Evolutionary conservation across 2,888 invertebrate genomes (phyloP), one percentile per base, ranked within the genome.

Genomic region (Noctua comes): DNA sequence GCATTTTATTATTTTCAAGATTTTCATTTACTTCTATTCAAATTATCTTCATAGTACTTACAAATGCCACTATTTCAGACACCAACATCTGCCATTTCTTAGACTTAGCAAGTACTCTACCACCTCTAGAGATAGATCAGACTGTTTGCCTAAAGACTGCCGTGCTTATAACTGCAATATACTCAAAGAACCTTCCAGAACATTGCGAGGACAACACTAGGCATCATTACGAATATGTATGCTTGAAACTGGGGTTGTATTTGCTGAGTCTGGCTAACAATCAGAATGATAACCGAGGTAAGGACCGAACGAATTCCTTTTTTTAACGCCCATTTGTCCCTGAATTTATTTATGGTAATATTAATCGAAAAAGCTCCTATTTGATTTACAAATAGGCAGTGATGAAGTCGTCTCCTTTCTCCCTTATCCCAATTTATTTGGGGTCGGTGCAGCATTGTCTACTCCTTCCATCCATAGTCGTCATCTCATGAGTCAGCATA

Each of bases 231-330:
- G 93, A 96, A 82, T 95, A 92, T 62, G 95, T 93, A 2, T 95
- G 95, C 48, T 88, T 97, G 76, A 96, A 94, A 72, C 84, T 97
- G 2, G 91, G 95, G n/a, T 74, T 95, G 43, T 92, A 94, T 85
- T 83, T 97, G 36, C 82, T 97, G 77, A 93, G 91, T 10, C 62
- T 95, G 70, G 92, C 95, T 5, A 90, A 90, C 54, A 92, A 91
- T 36, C 92, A 95, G 62, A 93, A 94, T 75, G 95, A 96, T 88
- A 93, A 93, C 76, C 92, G 95, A 93, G 95, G 96, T 96, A 87
- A 86, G 85, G 21, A 76, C 0, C 16, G 6, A 16, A 21, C 0
- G 8, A 59, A 73, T 27, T 62, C 5, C 27, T n/a, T n/a, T 13
- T 24, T 24, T 6, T 27, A 62, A 21, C 0, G 40, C 6, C 46